Percentiles rank a stretch among this genome's conserved stretches.
phyloP scores from a whole-genome alignment of 2,113 vertebrate species.

The Pelecanus crispus region DNA sequence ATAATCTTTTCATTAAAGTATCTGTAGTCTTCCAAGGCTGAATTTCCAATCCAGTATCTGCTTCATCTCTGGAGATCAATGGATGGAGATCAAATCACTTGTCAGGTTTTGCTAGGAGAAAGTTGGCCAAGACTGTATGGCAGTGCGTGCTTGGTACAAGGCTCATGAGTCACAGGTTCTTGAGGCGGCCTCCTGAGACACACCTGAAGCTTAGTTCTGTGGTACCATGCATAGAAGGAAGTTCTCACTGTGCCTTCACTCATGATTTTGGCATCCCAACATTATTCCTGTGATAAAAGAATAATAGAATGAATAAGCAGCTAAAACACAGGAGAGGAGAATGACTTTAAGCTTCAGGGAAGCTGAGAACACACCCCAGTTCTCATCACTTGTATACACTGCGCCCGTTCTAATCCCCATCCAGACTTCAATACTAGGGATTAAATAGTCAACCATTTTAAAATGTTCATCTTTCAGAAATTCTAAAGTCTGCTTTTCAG shows the following conservation, averaged over 20 bases:
- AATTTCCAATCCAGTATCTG: neutral
- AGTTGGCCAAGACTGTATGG: neutral
- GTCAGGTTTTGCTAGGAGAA: neutral
- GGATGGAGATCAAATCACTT: neutral
- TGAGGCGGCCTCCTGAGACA: neutral
- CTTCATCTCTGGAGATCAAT: neutral
- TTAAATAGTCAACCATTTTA: neutral
- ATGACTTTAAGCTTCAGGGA: neutral
- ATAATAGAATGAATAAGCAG: constrained; percentile 15
- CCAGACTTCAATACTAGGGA: neutral
- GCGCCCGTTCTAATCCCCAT: neutral
- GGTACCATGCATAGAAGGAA: neutral
- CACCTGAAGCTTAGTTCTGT: neutral
- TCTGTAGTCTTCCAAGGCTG: neutral
- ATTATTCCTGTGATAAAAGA: neutral
- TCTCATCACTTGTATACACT: neutral
- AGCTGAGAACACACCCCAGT: neutral
- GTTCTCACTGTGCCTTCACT: neutral
- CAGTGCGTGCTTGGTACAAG: neutral
- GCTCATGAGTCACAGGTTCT: neutral
- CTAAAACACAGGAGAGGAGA: neutral
- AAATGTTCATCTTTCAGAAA: neutral
- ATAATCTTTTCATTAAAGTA: neutral
- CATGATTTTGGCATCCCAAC: neutral
- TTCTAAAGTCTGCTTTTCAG: neutral